Evolutionary conservation across 1,140 invertebrate species (phyloP), one percentile per base, ranked within the genome.

Genomic region (Lucilia sericata): DNA sequence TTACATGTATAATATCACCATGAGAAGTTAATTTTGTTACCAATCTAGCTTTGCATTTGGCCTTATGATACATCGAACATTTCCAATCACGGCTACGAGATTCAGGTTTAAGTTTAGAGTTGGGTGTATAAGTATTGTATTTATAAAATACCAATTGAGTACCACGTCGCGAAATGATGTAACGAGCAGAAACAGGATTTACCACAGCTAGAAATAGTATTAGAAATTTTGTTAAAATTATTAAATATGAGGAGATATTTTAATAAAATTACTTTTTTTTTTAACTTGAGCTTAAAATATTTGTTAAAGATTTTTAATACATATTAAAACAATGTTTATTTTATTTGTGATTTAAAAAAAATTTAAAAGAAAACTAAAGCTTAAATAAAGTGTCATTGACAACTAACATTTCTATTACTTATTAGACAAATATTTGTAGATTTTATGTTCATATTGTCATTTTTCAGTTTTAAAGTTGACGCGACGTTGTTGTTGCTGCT

Each of bases 31-130:
- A 75, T 12, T 84, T 85, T 9, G 90, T 91, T 2, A 87, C 86
- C 7, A 91, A 83, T 4, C 90, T 87, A 0, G 90, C 90, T 8
- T 88, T 85, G 74, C 90, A 91, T 84, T 89, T 88, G 49, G 87
- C 87, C 86, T 89, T 91, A 83, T 91, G 89, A 76, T 91, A 91
- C 90, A 91, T 90, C 9, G 90, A 90, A 81, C 90, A 91, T 74
- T 91, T 91, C 88, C 88, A 91, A 65, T 90, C 88, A 0, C 90
- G 86, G 8, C 87, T 88, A 9, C 84, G 86, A 5, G 88, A 88
- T 0, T 88, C 90, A 36, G 85, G 84, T 8, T 86, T 84, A 25
- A 86, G 55, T 84, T 91, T 91, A 51, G 90, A 89, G 49, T 91
- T 91, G 82, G 90, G 90, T 13, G 90, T 91, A 75, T 88, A 91